phyloP scores from a whole-genome alignment of 2,888 invertebrate species.

The Tineola bisselliella region DNA sequence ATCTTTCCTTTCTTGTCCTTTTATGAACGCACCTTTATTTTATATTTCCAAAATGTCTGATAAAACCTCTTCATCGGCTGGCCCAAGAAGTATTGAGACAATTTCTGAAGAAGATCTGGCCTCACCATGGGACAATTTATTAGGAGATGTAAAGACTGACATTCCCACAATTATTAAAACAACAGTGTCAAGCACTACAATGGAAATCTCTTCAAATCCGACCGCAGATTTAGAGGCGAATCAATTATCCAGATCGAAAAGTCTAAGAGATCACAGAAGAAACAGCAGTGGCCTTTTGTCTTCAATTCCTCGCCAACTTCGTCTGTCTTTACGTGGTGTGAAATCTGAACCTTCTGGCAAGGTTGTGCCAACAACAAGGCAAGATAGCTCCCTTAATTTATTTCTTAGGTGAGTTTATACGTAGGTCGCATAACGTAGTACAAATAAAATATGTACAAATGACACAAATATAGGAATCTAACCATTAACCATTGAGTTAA shows the following conservation, averaged over 20 bases:
- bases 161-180: constrained; percentile 61
- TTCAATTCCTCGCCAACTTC: constrained; percentile 61
- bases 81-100: constrained; percentile 62
- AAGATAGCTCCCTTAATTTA: constrained; percentile 61
- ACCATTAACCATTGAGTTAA: too few relatives aligned
- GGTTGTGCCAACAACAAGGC: constrained; percentile 56
- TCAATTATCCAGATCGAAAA: constrained; percentile 56
- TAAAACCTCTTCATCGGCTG: constrained; percentile 58
- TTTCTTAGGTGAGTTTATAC: constrained; percentile 49
- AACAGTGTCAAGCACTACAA: constrained; percentile 51
- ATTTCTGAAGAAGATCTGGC: constrained; percentile 56
- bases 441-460: too few relatives aligned
- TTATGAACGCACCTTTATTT: constrained; percentile 19
- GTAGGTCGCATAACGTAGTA: too few relatives aligned
- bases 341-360: constrained; percentile 62
- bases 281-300: constrained; percentile 62
- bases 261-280: constrained; percentile 57
- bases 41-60: constrained; percentile 46
- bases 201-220: constrained; percentile 41
- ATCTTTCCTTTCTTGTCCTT: constrained; percentile 29
- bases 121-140: constrained; percentile 59
- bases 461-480: too few relatives aligned
- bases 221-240: constrained; percentile 45
- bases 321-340: constrained; percentile 60
- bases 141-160: constrained; percentile 52